Evolutionary conservation across 1,140 invertebrate species (phyloP).

Genomic region (Drosophila carrolli): DNA sequence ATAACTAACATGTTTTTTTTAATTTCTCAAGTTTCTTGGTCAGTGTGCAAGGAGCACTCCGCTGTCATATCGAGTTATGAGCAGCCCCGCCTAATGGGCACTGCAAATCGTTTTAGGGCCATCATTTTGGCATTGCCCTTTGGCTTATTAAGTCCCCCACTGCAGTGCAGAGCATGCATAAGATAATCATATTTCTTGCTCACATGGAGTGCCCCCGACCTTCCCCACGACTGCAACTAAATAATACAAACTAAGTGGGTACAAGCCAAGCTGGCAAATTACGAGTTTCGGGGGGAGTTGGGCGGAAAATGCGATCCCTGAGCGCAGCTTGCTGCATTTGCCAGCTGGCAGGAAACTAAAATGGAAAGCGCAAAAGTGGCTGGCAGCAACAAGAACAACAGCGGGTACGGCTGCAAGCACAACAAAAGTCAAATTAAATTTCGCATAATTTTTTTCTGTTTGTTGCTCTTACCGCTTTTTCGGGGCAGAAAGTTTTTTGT

Average conservation of each 20-base stretch:
- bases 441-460: slow-evolving; percentile 76
- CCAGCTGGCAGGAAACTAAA: slow-evolving; percentile 74
- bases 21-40: not conserved
- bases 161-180: slow-evolving; percentile 64
- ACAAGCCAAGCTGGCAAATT: slow-evolving; percentile 78
- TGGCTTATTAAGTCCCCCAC: slow-evolving; percentile 47
- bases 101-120: slow-evolving; percentile 31
- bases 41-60: not conserved
- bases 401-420: slow-evolving; percentile 15
- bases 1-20: not conserved
- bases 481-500: slow-evolving; percentile 66
- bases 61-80: slow-evolving; percentile 5
- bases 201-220: slow-evolving; percentile 15
- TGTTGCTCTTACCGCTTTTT: slow-evolving; percentile 48
- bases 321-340: slow-evolving; percentile 58
- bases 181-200: slow-evolving; percentile 74
- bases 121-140: slow-evolving; percentile 37
- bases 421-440: slow-evolving; percentile 82
- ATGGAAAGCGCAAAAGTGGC: slow-evolving; percentile 73
- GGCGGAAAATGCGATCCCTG: slow-evolving; percentile 5
- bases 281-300: slow-evolving; percentile 43
- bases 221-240: slow-evolving; percentile 55
- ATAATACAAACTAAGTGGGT: slow-evolving; percentile 77
- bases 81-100: slow-evolving; percentile 18
- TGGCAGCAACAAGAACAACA: slow-evolving; percentile 42